Conservation (phyloP, 2,888 invertebrate genomes). For the Chrysotoxum bicinctum region DNA sequence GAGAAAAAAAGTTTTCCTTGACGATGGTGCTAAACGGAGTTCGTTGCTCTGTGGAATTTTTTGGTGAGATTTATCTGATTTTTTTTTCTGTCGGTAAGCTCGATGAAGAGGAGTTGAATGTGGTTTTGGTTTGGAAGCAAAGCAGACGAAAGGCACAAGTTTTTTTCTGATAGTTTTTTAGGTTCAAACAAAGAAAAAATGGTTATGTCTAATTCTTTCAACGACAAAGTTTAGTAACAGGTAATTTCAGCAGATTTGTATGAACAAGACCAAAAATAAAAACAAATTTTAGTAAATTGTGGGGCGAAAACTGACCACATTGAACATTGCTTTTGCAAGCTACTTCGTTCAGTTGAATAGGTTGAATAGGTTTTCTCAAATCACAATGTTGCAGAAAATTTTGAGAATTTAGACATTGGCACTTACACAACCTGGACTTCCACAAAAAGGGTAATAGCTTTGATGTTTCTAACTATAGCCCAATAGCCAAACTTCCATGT, state of each 20-base stretch:
- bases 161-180: not conserved
- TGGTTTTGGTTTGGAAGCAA: not conserved
- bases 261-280: too few relatives aligned
- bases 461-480: too few relatives aligned
- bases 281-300: too few relatives aligned
- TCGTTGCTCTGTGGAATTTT: conserved; percentile 5
- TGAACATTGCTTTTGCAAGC: too few relatives aligned
- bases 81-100: not conserved
- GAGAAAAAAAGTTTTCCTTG: not conserved
- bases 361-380: too few relatives aligned
- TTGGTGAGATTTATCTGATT: not conserved
- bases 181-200: not conserved
- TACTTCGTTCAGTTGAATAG: too few relatives aligned
- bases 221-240: not conserved
- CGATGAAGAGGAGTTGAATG: not conserved
- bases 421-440: too few relatives aligned
- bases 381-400: too few relatives aligned
- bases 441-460: too few relatives aligned
- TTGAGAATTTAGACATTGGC: too few relatives aligned
- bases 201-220: not conserved
- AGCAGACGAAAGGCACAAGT: not conserved
- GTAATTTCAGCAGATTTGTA: not conserved
- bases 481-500: too few relatives aligned
- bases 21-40: not conserved
- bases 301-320: too few relatives aligned